These are phyloP conservation scores for Standfussiana lucernea DNA, from an alignment of 2,888 invertebrate species.

Conservation along the genomic window DNA sequence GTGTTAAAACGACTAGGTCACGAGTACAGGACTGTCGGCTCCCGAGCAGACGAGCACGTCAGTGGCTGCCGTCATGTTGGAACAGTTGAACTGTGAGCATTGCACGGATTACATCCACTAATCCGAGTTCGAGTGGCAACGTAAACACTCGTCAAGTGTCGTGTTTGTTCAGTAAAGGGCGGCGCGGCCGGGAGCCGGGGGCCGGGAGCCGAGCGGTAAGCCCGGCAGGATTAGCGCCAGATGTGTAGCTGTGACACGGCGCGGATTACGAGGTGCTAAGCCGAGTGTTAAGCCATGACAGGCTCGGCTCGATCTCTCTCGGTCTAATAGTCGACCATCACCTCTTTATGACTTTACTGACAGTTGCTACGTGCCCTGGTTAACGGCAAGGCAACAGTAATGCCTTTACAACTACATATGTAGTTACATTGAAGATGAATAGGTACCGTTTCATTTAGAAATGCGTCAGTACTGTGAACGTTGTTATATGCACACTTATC, in stretches of 20 bases:
- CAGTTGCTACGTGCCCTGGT: slow-evolving; percentile 32
- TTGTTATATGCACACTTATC: neutral
- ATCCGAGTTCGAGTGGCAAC: slow-evolving; percentile 56
- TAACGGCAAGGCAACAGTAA: slow-evolving; percentile 7
- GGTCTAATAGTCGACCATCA: slow-evolving; percentile 9
- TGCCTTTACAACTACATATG: neutral
- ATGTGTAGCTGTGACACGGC: slow-evolving; percentile 30
- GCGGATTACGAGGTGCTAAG: slow-evolving; percentile 63
- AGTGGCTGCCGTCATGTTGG: neutral
- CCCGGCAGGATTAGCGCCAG: slow-evolving; percentile 53
- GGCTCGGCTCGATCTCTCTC: slow-evolving; percentile 4
- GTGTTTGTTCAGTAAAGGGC: slow-evolving; percentile 56
- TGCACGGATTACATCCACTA: slow-evolving; percentile 59
- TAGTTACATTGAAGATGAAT: neutral
- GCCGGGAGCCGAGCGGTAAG: slow-evolving; percentile 12
- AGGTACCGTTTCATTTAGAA: neutral
- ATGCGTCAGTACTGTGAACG: neutral
- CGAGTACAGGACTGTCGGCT: no score
- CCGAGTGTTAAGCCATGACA: slow-evolving; percentile 49
- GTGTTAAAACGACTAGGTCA: no score
- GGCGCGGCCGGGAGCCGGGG: slow-evolving; percentile 25
- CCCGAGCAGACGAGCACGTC: neutral
- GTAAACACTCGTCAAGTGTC: slow-evolving; percentile 60
- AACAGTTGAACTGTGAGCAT: slow-evolving; percentile 17
- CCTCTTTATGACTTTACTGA: slow-evolving; percentile 22